These are phyloP conservation scores for Cylas formicarius DNA, from an alignment of 1,140 invertebrate species.

Conservation along the genomic window DNA sequence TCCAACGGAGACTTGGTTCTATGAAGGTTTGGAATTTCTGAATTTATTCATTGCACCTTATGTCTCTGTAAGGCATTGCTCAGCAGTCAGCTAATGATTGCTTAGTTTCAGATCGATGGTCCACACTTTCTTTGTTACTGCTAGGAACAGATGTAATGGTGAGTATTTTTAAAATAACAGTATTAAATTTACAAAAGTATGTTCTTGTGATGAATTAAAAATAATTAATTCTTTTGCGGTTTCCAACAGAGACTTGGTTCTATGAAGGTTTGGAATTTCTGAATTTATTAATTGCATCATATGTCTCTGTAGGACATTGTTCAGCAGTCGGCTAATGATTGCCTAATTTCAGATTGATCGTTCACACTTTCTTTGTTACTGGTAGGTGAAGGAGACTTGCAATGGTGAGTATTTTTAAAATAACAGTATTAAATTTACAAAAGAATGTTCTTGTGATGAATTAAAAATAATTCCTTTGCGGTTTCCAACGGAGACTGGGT, in stretches of 20 bases:
- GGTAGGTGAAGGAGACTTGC: slow-evolving; percentile 21
- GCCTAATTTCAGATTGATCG: no score
- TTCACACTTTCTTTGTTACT: slow-evolving; percentile 26
- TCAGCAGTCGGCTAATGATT: no score
- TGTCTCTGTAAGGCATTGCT: no score
- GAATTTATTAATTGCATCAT: background rate
- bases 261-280: slow-evolving; percentile 13
- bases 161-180: background rate
- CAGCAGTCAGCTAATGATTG: no score
- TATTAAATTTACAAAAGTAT: slow-evolving; percentile 1
- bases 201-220: slow-evolving; percentile 10
- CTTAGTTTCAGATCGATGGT: no score
- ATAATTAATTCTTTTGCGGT: slow-evolving; percentile 19
- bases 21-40: slow-evolving; percentile 14
- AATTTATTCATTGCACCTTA: background rate
- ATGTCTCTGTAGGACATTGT: no score
- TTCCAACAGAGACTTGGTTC: slow-evolving; percentile 19
- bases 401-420: slow-evolving; percentile 4
- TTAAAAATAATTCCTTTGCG: slow-evolving; percentile 24
- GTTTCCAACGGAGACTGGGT: slow-evolving; percentile 26
- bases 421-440: slow-evolving; percentile 1
- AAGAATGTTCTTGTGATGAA: slow-evolving; percentile 19
- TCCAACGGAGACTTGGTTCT: slow-evolving; percentile 18
- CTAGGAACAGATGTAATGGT: slow-evolving; percentile 16
- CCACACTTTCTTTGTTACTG: slow-evolving; percentile 21